Percentiles rank a stretch among this genome's conserved stretches.
These are phyloP conservation scores for Cataglyphis livida DNA, from an alignment of 2,888 invertebrate genomes.

Conservation along the genomic window DNA sequence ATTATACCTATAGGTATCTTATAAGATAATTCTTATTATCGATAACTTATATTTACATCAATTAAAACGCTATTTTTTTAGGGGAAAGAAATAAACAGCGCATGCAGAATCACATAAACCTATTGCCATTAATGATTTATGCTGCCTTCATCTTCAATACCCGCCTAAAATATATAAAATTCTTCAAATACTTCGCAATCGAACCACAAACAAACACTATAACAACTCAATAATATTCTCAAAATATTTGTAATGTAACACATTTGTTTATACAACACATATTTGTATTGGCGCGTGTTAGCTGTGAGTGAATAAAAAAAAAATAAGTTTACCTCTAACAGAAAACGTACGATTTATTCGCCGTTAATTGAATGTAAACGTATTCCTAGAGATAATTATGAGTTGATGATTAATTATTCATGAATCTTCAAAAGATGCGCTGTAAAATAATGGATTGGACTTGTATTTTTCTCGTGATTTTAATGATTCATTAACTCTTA, in stretches of 20 bases:
- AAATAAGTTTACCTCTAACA: slow-evolving; percentile 60
- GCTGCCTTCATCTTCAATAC: slow-evolving; percentile 47
- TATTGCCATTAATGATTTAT: slow-evolving; percentile 33
- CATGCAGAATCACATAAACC: not conserved
- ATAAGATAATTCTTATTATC: slow-evolving; percentile 14
- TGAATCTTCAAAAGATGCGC: slow-evolving; percentile 56
- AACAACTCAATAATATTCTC: slow-evolving; percentile 24
- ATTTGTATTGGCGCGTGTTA: slow-evolving; percentile 17
- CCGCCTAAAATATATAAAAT: not conserved
- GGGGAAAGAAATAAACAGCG: slow-evolving; percentile 25
- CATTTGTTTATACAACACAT: slow-evolving; percentile 47
- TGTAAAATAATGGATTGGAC: slow-evolving; percentile 52
- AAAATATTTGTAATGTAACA: slow-evolving; percentile 32
- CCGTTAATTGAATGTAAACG: slow-evolving; percentile 49
- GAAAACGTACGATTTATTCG: slow-evolving; percentile 37
- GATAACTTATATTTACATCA: not conserved
- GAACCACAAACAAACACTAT: not conserved
- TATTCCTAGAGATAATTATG: slow-evolving; percentile 65
- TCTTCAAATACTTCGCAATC: not conserved
- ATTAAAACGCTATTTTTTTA: slow-evolving; percentile 28
- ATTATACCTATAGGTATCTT: not conserved
- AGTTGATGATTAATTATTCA: slow-evolving; percentile 59
- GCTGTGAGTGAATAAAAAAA: slow-evolving; percentile 53
- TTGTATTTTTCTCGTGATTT: slow-evolving; percentile 39
- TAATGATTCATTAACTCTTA: slow-evolving; percentile 60